These are phyloP conservation scores for Xyrichtys novacula DNA, from an alignment of 2,797 vertebrate genomes.

Conservation along the genomic window DNA sequence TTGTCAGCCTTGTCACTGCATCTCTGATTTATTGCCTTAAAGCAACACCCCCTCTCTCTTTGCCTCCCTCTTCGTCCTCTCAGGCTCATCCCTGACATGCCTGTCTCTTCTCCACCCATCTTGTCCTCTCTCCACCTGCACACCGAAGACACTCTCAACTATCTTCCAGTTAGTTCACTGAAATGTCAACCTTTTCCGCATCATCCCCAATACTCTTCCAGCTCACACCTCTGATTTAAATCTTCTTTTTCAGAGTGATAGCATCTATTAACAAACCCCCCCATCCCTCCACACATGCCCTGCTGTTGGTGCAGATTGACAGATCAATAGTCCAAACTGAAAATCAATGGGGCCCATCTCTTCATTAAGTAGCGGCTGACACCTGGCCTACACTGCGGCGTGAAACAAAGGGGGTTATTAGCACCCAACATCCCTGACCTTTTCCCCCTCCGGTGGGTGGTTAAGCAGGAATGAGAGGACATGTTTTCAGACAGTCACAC, in stretches of 20 bases:
- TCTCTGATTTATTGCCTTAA: constrained; percentile 62
- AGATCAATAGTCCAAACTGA: constrained; percentile 75
- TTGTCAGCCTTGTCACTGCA: constrained; percentile 49
- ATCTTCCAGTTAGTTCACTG: not conserved
- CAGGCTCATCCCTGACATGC: constrained; percentile 36
- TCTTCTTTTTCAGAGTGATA: constrained; percentile 38
- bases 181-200: not conserved
- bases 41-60: constrained; percentile 15
- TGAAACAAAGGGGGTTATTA: constrained; percentile 46
- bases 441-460: constrained; percentile 27
- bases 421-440: constrained; percentile 49
- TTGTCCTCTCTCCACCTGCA: not conserved
- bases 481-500: constrained; percentile 16
- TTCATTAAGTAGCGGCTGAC: constrained; percentile 70
- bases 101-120: not conserved
- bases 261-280: constrained; percentile 59
- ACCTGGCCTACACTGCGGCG: constrained; percentile 30
- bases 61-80: constrained; percentile 20
- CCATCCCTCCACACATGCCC: constrained; percentile 20
- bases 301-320: constrained; percentile 46
- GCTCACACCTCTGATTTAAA: constrained; percentile 22
- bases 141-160: constrained; percentile 31
- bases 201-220: constrained; percentile 13
- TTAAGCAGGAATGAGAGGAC: constrained; percentile 34
- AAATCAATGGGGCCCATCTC: constrained; percentile 69